phyloP scores from a whole-genome alignment of 1,140 invertebrate species.

The Zaprionus ornatus region DNA sequence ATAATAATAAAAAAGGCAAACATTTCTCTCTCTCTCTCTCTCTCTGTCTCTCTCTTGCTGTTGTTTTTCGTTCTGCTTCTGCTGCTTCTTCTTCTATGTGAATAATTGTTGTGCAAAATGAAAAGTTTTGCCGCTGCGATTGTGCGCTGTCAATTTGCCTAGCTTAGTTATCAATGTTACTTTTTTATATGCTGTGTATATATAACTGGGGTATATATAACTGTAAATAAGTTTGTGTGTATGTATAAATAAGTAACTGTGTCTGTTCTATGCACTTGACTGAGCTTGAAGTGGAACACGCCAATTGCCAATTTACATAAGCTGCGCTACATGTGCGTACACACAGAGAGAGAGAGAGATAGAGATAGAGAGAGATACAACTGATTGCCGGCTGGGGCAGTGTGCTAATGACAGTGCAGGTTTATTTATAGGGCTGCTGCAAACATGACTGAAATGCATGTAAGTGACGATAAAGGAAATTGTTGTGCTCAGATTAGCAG shows the following conservation, averaged over 20 bases:
- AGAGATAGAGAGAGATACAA: neutral
- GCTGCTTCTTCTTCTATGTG: conserved; percentile 2
- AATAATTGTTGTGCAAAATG: conserved; percentile 53
- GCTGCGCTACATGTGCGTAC: conserved; percentile 14
- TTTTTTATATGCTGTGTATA: conserved; percentile 35
- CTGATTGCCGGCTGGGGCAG: neutral
- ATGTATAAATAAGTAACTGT: conserved; percentile 14
- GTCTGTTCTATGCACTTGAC: conserved; percentile 29
- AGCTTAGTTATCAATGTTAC: conserved; percentile 61
- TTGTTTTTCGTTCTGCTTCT: neutral
- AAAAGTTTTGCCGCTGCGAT: conserved; percentile 49
- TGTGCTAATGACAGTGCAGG: neutral
- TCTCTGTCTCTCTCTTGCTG: too few relatives aligned
- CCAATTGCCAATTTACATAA: conserved; percentile 69
- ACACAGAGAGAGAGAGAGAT: neutral
- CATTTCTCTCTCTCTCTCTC: neutral
- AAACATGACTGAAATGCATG: neutral
- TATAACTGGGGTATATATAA: conserved; percentile 1
- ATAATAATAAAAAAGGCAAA: neutral
- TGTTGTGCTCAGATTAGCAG: neutral
- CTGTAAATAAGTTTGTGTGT: neutral
- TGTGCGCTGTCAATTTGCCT: conserved; percentile 53
- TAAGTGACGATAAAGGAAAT: neutral
- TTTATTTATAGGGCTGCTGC: neutral
- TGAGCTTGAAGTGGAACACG: conserved; percentile 61